A percentile compares a stretch with the other conserved stretches of the same genome.
phyloP scores from a whole-genome alignment of 30 jellyfish, hydroid and myxozoan species.

The Clytia hemisphaerica region DNA sequence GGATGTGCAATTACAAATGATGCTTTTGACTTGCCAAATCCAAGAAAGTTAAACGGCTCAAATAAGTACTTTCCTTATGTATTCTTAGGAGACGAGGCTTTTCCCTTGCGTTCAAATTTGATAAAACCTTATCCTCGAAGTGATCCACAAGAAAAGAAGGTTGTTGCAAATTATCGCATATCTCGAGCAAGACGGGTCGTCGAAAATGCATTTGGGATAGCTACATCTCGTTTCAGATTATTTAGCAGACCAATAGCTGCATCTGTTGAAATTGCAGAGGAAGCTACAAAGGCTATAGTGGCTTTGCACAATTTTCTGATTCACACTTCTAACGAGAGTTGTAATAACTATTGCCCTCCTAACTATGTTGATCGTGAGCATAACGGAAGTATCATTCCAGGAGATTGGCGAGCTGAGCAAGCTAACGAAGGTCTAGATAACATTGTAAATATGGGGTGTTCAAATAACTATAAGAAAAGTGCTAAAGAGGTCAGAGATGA shows the following conservation, averaged over 20 bases:
- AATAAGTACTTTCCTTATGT: slow-evolving; percentile 44
- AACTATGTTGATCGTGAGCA: not conserved
- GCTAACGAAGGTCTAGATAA: slow-evolving; percentile 11
- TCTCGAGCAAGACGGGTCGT: too few relatives aligned
- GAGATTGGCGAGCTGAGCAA: not conserved
- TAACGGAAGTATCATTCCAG: not conserved
- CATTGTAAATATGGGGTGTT: not conserved
- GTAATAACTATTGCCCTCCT: not conserved
- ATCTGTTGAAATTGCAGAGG: too few relatives aligned
- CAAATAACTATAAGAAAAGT: slow-evolving; percentile 8
- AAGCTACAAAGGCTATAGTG: too few relatives aligned
- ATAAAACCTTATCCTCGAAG: slow-evolving; percentile 55
- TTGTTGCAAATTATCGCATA: too few relatives aligned
- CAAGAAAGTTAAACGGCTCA: slow-evolving; percentile 42
- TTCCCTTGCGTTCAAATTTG: slow-evolving; percentile 43
- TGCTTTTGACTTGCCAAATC: slow-evolving; percentile 40
- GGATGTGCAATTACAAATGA: slow-evolving; percentile 1
- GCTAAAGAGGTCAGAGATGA: slow-evolving; percentile 12
- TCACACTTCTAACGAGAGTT: not conserved
- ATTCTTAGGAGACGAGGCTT: slow-evolving; percentile 56
- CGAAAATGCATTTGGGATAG: too few relatives aligned
- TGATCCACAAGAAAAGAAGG: too few relatives aligned
- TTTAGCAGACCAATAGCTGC: too few relatives aligned
- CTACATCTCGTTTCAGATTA: too few relatives aligned
- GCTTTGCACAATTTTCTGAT: not conserved